These are phyloP conservation scores for Natrix natrix DNA, from an alignment of 2,797 vertebrate species.

Conservation along the genomic window DNA sequence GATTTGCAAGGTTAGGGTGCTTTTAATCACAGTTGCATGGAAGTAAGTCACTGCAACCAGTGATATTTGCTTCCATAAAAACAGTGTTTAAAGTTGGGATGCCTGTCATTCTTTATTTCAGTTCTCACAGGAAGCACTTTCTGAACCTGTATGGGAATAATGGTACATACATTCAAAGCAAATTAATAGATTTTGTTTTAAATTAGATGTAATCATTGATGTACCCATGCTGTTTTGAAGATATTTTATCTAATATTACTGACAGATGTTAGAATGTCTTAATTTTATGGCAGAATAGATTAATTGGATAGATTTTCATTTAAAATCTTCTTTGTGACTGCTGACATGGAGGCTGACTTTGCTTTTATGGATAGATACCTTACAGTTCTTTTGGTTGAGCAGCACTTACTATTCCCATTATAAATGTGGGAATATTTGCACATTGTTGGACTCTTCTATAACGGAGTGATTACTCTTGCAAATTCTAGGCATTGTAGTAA, in stretches of 20 bases:
- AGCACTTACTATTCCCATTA: constrained; percentile 68
- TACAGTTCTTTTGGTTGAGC: constrained; percentile 59
- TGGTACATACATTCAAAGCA: constrained; percentile 58
- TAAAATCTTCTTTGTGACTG: constrained; percentile 66
- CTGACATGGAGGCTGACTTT: constrained; percentile 63
- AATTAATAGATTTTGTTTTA: constrained; percentile 41
- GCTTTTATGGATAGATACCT: constrained; percentile 51
- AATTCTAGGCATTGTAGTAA: constrained; percentile 73
- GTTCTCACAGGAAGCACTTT: constrained; percentile 74
- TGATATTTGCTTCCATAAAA: neutral
- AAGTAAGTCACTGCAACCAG: neutral
- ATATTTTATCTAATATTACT: constrained; percentile 44
- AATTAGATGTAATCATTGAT: constrained; percentile 59
- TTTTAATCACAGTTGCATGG: constrained; percentile 20
- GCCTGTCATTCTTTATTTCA: constrained; percentile 75
- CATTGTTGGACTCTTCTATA: constrained; percentile 67
- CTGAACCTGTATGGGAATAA: constrained; percentile 49
- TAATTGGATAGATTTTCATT: constrained; percentile 46
- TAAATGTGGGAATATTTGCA: constrained; percentile 73
- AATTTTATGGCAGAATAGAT: constrained; percentile 34
- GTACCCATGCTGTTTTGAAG: constrained; percentile 46
- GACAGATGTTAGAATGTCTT: constrained; percentile 47
- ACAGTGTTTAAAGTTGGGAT: constrained; percentile 14
- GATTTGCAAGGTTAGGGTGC: constrained; percentile 84
- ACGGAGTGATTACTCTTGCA: constrained; percentile 84